Base-by-base conservation (phyloP, 1,140 invertebrate species). In the Antheraea mylitta region DNA sequence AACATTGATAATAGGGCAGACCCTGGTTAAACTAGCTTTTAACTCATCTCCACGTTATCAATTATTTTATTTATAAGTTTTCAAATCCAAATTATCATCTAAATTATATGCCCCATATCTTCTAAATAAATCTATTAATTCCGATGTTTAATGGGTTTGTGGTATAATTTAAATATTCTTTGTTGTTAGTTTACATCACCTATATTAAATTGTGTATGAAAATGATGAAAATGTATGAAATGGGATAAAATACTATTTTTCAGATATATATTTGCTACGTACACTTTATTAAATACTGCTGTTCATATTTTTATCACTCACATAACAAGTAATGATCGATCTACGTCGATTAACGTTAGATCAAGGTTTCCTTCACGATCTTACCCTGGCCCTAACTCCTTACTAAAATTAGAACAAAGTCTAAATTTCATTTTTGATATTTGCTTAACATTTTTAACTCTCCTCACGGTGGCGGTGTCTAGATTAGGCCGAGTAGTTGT, bases 391-490 rank as follows among this genome's bases (percentile, higher is more conserved):
- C 79, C 78, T n/a, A 78, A 75, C 70, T 82, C 64, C 66, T 79
- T 77, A 78, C 77, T 75, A 75, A 76, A 80, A 79, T 86, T 87
- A 90, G 87, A 90, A 92, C 88, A 86, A 75, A 90, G 90, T 92
- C 90, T 92, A 92, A 92, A 92, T 92, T 92, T 92, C 90, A 83
- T 92, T 92, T 92, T 92, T 92, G 86, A 78, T 90, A 92, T 92
- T 92, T 92, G 90, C 90, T 92, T 75, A 67, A 79, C 82, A 87
- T 88, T 76, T 87, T 58, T 73, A 81, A 58, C 75, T 78, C 71
- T 85, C 79, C 79, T 86, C 84, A 90, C 86, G 88, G 88, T 90
- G 90, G 84, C 87, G 90, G 90, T 90, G 83, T 85, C 68, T 86
- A 88, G 89, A 83, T 65, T 86, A 89, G 89, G 87, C 88, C 83